Conservation (phyloP, 2,888 invertebrate genomes). For the Drosophila prostipennis region DNA sequence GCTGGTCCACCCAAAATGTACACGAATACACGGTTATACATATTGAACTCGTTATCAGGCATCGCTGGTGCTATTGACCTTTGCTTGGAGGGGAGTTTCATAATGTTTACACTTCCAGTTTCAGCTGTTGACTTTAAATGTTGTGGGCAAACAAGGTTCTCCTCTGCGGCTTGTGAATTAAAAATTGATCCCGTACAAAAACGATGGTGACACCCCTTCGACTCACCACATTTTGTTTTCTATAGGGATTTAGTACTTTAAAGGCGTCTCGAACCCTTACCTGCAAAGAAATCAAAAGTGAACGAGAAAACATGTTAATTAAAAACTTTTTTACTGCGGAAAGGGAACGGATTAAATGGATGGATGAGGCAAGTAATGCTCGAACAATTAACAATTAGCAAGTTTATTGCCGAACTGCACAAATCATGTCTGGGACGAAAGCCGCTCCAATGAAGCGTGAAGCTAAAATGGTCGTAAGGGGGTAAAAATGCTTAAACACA, state of each 20-base stretch:
- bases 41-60: constrained; percentile 41
- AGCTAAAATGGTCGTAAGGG: constrained; percentile 2
- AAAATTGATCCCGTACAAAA: not conserved
- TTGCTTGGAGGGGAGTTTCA: constrained; percentile 6
- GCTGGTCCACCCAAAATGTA: not conserved
- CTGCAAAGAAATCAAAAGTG: constrained; percentile 61
- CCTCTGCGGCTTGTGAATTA: not conserved
- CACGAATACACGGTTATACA: not conserved
- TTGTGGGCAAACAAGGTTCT: not conserved
- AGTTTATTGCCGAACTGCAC: constrained; percentile 59
- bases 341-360: constrained; percentile 2
- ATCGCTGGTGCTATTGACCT: constrained; percentile 60
- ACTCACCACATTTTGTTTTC: constrained; percentile 3
- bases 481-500: constrained; percentile 6
- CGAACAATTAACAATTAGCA: constrained; percentile 59
- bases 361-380: constrained; percentile 24
- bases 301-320: constrained; percentile 66
- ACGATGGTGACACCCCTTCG: not conserved
- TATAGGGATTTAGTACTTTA: constrained; percentile 3
- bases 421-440: constrained; percentile 59
- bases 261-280: constrained; percentile 46
- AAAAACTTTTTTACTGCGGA: constrained; percentile 38
- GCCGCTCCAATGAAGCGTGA: constrained; percentile 36
- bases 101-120: not conserved
- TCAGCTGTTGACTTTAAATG: constrained; percentile 1